Conservation (phyloP, 2,113 vertebrate species). For the Grus americana region DNA sequence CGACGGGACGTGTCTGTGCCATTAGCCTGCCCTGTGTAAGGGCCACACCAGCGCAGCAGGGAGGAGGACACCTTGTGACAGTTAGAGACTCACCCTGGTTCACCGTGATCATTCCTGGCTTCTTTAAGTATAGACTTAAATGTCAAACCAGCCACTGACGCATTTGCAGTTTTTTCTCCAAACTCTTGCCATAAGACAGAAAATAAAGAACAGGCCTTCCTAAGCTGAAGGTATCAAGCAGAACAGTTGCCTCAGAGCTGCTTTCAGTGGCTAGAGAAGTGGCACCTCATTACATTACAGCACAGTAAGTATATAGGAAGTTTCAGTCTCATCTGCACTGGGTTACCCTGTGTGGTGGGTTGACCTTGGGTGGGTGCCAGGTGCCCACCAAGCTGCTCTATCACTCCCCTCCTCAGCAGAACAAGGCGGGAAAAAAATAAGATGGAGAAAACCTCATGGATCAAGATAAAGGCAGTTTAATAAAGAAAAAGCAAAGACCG, state of each 20-base stretch:
- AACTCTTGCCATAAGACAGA: neutral
- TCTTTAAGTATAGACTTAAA: neutral
- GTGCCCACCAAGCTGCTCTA: neutral
- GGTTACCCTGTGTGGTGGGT: neutral
- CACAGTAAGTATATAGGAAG: neutral
- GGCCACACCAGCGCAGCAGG: no score
- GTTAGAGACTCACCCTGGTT: neutral
- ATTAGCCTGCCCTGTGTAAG: neutral
- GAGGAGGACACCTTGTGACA: neutral
- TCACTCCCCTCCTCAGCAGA: neutral
- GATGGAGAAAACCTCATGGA: accelerated
- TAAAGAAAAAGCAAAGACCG: neutral
- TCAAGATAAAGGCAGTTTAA: neutral
- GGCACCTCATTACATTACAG: neutral
- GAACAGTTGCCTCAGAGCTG: neutral
- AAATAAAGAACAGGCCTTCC: neutral
- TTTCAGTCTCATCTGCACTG: neutral
- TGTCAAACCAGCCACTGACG: neutral
- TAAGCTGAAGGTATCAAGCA: neutral
- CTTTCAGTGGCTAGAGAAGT: neutral
- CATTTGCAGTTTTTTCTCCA: neutral
- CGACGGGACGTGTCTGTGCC: neutral
- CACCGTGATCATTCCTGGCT: neutral
- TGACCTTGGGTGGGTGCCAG: neutral
- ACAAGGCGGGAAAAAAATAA: neutral